Evolutionary conservation across 2,888 invertebrate species (phyloP), one percentile per base, ranked within the genome.

Genomic region (Tortricodes alternella): DNA sequence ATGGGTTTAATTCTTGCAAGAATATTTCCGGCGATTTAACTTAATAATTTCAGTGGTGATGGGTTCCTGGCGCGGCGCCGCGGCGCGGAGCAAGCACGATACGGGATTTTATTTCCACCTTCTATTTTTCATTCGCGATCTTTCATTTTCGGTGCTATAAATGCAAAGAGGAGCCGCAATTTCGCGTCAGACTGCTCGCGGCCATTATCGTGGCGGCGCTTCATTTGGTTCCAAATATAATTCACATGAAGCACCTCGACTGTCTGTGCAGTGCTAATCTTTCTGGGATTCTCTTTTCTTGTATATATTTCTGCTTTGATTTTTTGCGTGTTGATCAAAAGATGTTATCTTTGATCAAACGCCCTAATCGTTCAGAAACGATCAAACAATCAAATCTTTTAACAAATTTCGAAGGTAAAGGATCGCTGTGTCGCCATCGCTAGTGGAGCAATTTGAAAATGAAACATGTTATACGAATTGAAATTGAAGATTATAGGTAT

Each of bases 71-170:
- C 13, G 15, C 13, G 0, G 34, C 34, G 15, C 6, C 3, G 11
- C 34, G 8, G 15, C 13, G 7, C 15, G n/a, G n/a, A n/a, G n/a
- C n/a, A n/a, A n/a, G n/a, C 44, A 11, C 19, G 29, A 32, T 49
- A 13, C 46, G 29, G 37, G 35, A 35, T 39, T 19, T 35, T 61
- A 63, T 64, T 63, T 61, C 61, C 65, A 65, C 55, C 48, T 74
- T 75, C 65, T 68, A 75, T 74, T 78, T 76, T 74, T 73, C 71
- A 65, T 63, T 67, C 66, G 65, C 68, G 72, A 76, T 77, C 70
- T 78, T 82, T 78, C 78, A 80, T 81, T 82, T 78, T 78, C 71
- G 79, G 78, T 78, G 71, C 76, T 80, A 73, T 80, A 82, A 82
- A 84, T 83, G 81, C 81, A 81, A 80, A 81, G 79, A 73, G 74